A percentile compares a stretch with the other conserved stretches of the same genome.
Evolutionary conservation across 1,140 invertebrate species (phyloP).

Genomic region (Drosophila suzukii): DNA sequence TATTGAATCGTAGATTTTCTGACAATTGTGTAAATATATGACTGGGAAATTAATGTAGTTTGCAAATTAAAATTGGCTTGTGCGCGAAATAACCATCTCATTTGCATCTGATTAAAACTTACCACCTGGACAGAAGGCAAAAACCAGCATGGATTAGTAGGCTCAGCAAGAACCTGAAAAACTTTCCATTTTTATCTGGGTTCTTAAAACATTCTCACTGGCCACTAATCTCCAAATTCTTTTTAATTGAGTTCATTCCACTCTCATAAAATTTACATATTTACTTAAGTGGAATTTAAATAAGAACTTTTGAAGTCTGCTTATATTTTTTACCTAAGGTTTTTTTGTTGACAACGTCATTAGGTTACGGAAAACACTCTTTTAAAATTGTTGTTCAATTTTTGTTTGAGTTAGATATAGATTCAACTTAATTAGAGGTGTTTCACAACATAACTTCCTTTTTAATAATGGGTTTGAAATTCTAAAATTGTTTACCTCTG

Average conservation of each 20-base stretch:
- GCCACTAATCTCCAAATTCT: not conserved
- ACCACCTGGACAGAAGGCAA: slow-evolving; percentile 1
- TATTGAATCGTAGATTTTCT: not conserved
- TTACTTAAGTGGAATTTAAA: slow-evolving; percentile 12
- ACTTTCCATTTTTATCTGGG: slow-evolving; percentile 40
- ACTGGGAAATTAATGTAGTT: slow-evolving; percentile 6
- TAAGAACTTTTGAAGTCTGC: not conserved
- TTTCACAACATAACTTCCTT: no score
- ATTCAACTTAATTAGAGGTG: no score
- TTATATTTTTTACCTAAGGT: slow-evolving; percentile 19
- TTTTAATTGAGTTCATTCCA: not conserved
- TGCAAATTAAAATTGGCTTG: slow-evolving; percentile 4
- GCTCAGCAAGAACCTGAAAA: slow-evolving; percentile 11
- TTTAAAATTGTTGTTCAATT: no score
- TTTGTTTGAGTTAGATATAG: no score
- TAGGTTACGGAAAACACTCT: no score
- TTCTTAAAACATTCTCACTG: not conserved
- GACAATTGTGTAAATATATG: slow-evolving; percentile 6
- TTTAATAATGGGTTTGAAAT: no score
- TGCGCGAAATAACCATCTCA: slow-evolving; percentile 19
- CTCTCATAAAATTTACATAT: slow-evolving; percentile 2
- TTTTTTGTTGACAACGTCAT: no score
- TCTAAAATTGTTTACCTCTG: slow-evolving; percentile 42
- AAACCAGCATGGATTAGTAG: slow-evolving; percentile 27
- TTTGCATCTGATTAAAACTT: slow-evolving; percentile 37